Conservation (phyloP, 2,113 vertebrate species). For the Silurus glanis region DNA sequence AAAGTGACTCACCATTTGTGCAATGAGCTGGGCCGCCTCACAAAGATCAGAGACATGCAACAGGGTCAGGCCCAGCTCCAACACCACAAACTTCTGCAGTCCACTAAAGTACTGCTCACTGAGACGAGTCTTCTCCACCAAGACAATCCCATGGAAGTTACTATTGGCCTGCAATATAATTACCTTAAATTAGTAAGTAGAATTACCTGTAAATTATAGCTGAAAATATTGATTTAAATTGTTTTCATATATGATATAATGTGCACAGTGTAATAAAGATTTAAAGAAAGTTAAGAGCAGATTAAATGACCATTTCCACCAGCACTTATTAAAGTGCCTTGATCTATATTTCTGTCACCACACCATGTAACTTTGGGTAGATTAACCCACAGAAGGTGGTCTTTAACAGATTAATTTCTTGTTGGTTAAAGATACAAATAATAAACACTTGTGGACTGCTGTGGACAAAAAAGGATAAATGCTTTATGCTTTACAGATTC, state of each 20-base stretch:
- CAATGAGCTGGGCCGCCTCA: constrained; percentile 85
- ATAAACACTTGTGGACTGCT: not conserved
- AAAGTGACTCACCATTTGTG: constrained; percentile 78
- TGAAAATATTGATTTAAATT: not conserved
- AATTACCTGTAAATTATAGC: not conserved
- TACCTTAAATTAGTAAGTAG: not conserved
- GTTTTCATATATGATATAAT: not conserved
- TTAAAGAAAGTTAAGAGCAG: not conserved
- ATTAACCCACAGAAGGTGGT: not conserved
- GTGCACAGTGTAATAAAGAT: not conserved
- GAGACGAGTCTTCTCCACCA: constrained; percentile 83
- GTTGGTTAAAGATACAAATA: not conserved
- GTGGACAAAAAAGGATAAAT: not conserved
- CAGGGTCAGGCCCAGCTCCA: constrained; percentile 87
- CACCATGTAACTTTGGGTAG: not conserved
- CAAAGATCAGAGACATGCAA: constrained; percentile 79
- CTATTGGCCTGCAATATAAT: constrained; percentile 66
- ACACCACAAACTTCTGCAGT: constrained; percentile 84
- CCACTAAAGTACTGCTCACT: constrained; percentile 84
- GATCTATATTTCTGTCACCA: not conserved
- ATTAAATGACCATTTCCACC: not conserved
- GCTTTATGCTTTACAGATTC: not conserved
- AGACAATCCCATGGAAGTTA: constrained; percentile 75
- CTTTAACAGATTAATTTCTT: not conserved
- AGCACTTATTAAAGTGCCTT: not conserved